These are phyloP conservation scores for Drosophila paulistorum DNA, from an alignment of 1,140 invertebrate genomes.

Conservation along the genomic window DNA sequence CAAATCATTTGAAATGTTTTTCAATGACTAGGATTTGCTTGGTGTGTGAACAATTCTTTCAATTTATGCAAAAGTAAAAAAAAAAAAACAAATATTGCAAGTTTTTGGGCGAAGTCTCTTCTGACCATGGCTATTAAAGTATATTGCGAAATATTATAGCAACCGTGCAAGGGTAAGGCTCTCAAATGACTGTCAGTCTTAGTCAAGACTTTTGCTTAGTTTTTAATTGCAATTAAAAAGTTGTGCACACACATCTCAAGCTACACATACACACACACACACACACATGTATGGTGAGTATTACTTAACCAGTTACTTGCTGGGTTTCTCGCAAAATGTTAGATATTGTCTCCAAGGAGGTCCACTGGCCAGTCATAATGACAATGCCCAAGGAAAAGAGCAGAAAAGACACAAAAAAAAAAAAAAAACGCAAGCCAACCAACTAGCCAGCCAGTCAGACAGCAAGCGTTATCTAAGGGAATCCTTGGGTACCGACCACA, in stretches of 20 bases:
- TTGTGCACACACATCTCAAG: slow-evolving; percentile 39
- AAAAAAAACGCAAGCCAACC: not conserved
- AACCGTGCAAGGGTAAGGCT: not conserved
- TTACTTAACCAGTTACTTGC: slow-evolving; percentile 14
- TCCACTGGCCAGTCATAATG: slow-evolving; percentile 67
- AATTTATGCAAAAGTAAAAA: not conserved
- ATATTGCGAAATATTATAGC: not conserved
- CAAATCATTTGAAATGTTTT: not conserved
- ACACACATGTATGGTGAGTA: slow-evolving; percentile 19
- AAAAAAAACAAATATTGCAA: too few relatives aligned
- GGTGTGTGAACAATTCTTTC: not conserved
- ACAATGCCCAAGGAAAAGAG: slow-evolving; percentile 42
- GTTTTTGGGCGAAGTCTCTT: not conserved
- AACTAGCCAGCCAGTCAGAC: not conserved
- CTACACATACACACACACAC: slow-evolving; percentile 22
- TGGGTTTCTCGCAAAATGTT: slow-evolving; percentile 22
- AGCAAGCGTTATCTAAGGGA: slow-evolving; percentile 25
- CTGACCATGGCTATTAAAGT: slow-evolving; percentile 4
- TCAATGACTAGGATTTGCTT: not conserved
- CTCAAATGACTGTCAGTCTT: slow-evolving; percentile 37
- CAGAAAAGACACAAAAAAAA: not conserved
- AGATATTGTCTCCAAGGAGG: slow-evolving; percentile 54
- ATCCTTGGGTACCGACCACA: slow-evolving; percentile 50
- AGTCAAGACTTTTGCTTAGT: slow-evolving; percentile 66
- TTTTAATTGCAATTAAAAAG: slow-evolving; percentile 81